Base-by-base conservation (phyloP, 1,140 invertebrate species). In the Heliconius himera region DNA sequence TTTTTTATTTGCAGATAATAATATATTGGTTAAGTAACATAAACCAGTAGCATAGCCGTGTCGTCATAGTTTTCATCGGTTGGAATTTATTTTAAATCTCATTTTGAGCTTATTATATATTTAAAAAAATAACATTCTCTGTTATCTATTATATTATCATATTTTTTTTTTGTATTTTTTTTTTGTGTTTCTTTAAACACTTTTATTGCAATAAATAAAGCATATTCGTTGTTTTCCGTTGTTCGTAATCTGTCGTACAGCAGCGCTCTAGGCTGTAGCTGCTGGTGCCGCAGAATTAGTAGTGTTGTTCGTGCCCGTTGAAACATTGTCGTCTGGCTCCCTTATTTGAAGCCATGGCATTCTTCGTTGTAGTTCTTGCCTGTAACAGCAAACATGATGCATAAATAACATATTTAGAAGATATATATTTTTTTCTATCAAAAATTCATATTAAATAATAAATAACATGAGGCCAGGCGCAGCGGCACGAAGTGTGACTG, bases 311-410 rank as follows among this genome's bases (percentile, higher is more conserved):
- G 93, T 95, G 8, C 87, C 86, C 3, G 90, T 91, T 0, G 94
- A 95, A 1, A 83, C 85, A 3, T 88, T 93, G 74, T 95, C 94
- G 54, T 90, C 88, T 1, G 94, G 93, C 79, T 95, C 94, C 74
- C 94, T 87, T 76, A 95, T 95, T 83, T 95, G 94, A n/a, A 95
- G 88, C 94, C 94, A 95, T 18, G 94, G 94, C 89, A 95, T 92
- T 41, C 93, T 91, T 33, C 87, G 87, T 78, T 95, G 94, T 20
- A 95, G 86, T 81, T 95, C 94, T 89, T 94, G 94, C 76, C 94
- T 95, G 75, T n/a, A 87, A 89, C 77, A 29, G 33, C 49, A 51
- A 20, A 51, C 6, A 51, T 20, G 16, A 51, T 20, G 6, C 13
- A 46, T 46, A 46, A 46, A 46, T 46, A 16, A 46, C 13, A 16